These are phyloP conservation scores for Rhineura floridana DNA, from an alignment of 2,113 vertebrate species.

Conservation along the genomic window DNA sequence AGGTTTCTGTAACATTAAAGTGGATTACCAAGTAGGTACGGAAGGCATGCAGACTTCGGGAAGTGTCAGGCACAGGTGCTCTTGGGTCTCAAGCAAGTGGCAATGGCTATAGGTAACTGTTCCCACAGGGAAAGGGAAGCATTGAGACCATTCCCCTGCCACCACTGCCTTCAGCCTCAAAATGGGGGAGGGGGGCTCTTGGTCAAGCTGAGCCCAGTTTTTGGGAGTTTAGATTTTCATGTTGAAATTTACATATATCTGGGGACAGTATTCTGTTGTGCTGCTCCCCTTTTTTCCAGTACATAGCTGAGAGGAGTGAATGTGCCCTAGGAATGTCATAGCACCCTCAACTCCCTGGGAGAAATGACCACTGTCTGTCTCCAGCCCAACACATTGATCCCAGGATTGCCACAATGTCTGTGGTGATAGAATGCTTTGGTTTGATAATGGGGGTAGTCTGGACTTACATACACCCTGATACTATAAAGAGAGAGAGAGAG, in stretches of 20 bases:
- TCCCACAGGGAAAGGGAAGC: neutral
- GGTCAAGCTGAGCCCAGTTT: neutral
- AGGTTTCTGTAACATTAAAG: neutral
- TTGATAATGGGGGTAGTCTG: neutral
- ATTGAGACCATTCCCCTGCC: no score
- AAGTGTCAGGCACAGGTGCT: neutral
- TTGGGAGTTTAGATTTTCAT: neutral
- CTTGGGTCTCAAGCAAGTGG: neutral
- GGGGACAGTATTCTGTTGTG: neutral
- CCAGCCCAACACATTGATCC: neutral
- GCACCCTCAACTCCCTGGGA: neutral
- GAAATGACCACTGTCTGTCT: neutral
- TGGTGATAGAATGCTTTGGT: neutral
- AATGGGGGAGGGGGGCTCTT: neutral
- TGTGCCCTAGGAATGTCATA: neutral
- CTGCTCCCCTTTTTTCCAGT: neutral
- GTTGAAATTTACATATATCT: neutral
- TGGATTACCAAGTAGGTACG: neutral
- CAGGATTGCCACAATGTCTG: neutral
- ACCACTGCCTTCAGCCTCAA: neutral
- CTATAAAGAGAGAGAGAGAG: no score
- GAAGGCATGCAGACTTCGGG: neutral
- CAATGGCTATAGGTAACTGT: neutral
- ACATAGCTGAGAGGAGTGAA: neutral
- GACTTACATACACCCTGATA: neutral